Conservation (phyloP, 2,888 invertebrate genomes). For the Aplocera efformata region DNA sequence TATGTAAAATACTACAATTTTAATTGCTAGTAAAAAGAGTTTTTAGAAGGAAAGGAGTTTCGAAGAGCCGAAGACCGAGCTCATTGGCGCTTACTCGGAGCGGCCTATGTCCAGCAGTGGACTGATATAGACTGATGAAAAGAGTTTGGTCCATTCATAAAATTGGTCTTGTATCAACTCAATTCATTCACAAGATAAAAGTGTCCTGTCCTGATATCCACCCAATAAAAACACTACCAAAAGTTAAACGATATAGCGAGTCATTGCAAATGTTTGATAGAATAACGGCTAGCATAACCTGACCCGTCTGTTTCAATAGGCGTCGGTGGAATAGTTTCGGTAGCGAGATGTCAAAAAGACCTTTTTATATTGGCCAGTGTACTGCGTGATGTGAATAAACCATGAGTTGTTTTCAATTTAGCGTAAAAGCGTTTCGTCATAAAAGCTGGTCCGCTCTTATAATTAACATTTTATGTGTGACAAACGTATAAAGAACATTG, state of each 20-base stretch:
- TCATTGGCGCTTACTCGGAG: too few relatives aligned
- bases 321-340: conserved; percentile 15
- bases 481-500: conserved; percentile 40
- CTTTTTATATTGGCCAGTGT: conserved; percentile 49
- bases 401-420: conserved; percentile 79
- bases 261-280: conserved; percentile 41
- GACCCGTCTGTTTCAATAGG: conserved; percentile 36
- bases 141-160: too few relatives aligned
- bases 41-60: too few relatives aligned
- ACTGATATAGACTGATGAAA: too few relatives aligned
- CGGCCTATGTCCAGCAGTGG: too few relatives aligned
- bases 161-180: too few relatives aligned
- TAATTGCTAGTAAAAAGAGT: too few relatives aligned
- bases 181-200: too few relatives aligned
- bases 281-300: conserved; percentile 38
- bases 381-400: conserved; percentile 69
- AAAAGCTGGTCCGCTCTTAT: conserved; percentile 59
- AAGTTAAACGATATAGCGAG: conserved; percentile 42
- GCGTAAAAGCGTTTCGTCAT: conserved; percentile 75
- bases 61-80: too few relatives aligned
- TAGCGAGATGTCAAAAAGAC: conserved; percentile 45
- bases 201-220: too few relatives aligned
- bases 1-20: too few relatives aligned
- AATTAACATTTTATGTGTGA: conserved; percentile 68
- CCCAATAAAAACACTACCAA: conserved; percentile 48